Percentiles rank a stretch among this genome's conserved stretches.
Conservation (phyloP, 2,888 invertebrate species). For the Limulus polyphemus region DNA sequence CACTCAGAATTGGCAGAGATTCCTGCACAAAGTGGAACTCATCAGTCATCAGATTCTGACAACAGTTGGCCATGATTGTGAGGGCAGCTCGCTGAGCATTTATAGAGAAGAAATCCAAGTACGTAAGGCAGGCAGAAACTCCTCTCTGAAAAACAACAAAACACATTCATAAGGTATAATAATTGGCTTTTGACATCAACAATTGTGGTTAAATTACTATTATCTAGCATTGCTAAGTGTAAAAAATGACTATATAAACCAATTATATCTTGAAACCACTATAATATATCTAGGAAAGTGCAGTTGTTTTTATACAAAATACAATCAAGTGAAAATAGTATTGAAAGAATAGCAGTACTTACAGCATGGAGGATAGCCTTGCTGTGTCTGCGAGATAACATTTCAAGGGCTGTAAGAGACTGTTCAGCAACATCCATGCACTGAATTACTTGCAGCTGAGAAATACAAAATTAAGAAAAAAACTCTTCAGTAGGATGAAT, state of each 20-base stretch:
- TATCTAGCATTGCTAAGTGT: no score
- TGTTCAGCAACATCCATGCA: constrained; percentile 99
- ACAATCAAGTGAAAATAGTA: no score
- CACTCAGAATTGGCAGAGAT: constrained; percentile 71
- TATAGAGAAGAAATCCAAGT: constrained; percentile 96
- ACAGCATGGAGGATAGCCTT: constrained; percentile 82
- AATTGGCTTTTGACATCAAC: no score
- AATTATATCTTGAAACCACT: no score
- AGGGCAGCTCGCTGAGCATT: constrained; percentile 93
- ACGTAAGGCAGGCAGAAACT: constrained; percentile 88
- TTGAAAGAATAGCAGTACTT: no score
- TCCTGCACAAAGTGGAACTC: constrained; percentile 88
- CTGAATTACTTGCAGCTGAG: constrained; percentile 75
- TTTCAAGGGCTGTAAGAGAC: constrained; percentile 90
- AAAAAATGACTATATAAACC: no score
- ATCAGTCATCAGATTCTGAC: constrained; percentile 79
- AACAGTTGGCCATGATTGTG: constrained; percentile 94
- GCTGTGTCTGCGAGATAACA: constrained; percentile 88
- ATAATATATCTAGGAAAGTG: no score
- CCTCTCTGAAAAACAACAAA: constrained; percentile 49
- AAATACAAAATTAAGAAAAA: no score
- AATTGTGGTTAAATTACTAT: no score
- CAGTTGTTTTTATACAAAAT: no score
- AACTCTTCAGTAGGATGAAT: no score
- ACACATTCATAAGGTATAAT: no score